These are phyloP conservation scores for Drosophila ananassae DNA, from an alignment of 1,140 invertebrate species.

Conservation along the genomic window DNA sequence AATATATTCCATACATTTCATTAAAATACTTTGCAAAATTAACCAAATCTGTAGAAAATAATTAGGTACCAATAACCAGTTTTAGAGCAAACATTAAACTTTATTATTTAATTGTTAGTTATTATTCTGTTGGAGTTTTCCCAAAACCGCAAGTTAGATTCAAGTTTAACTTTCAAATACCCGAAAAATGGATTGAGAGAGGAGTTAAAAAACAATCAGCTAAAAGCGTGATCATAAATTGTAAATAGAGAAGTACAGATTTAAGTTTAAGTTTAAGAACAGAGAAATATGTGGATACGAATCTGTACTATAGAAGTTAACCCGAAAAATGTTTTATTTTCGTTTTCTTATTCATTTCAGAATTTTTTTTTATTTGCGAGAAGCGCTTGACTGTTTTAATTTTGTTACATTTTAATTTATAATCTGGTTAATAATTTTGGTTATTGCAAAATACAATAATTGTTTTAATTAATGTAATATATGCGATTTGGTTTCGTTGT, in stretches of 20 bases:
- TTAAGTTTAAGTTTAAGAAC: conserved; percentile 24
- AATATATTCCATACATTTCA: conserved; percentile 11
- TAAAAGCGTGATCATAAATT: conserved; percentile 52
- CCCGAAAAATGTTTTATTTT: conserved; percentile 84
- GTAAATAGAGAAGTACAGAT: conserved; percentile 38
- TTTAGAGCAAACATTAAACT: conserved; percentile 39
- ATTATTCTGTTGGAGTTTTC: conserved; percentile 48
- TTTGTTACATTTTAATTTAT: conserved; percentile 64
- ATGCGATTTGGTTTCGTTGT: conserved; percentile 58
- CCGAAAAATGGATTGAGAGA: conserved; percentile 37
- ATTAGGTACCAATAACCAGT: conserved; percentile 63
- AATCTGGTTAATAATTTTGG: conserved; percentile 80
- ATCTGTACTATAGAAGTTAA: conserved; percentile 62
- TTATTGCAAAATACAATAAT: conserved; percentile 83
- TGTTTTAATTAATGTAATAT: conserved; percentile 49
- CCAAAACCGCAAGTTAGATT: conserved; percentile 67
- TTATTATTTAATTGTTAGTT: conserved; percentile 15
- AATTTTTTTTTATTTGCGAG: conserved; percentile 23
- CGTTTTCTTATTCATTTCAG: conserved; percentile 36
- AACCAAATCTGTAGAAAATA: conserved; percentile 65
- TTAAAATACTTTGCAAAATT: conserved; percentile 66
- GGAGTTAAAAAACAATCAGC: conserved; percentile 44
- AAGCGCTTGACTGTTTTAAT: conserved; percentile 35
- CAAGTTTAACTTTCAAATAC: conserved; percentile 44
- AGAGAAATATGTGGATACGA: conserved; percentile 37